Evolutionary conservation across 64 coral and sea anemone species (phyloP).

Genomic region (Porites lutea): DNA sequence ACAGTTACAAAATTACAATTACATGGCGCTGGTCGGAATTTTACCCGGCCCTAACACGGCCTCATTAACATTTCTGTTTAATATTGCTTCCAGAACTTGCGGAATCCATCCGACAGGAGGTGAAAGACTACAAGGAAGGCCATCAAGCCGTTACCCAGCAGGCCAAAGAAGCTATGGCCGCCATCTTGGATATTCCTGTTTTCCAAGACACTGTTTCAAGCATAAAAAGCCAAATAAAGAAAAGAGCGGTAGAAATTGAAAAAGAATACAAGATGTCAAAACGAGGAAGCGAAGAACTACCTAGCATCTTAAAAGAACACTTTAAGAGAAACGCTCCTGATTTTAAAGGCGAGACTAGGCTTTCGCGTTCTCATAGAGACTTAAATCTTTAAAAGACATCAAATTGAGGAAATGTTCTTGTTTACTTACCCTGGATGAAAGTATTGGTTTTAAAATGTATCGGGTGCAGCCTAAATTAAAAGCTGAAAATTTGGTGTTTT

Average conservation of each 20-base stretch:
- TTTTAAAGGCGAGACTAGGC: slow-evolving; percentile 31
- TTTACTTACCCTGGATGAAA: no score
- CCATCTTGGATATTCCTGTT: slow-evolving; percentile 90
- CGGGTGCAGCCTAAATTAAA: no score
- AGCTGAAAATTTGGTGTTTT: no score
- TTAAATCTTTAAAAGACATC: slow-evolving; percentile 27
- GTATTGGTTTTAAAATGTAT: no score
- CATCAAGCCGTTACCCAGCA: slow-evolving; percentile 72
- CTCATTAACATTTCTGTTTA: no score
- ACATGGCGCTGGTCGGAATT: no score
- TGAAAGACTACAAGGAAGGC: slow-evolving; percentile 52
- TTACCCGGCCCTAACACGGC: no score
- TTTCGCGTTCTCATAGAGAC: slow-evolving; percentile 47
- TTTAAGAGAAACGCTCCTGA: slow-evolving; percentile 70
- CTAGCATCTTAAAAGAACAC: slow-evolving; percentile 78
- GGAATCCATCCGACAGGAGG: neutral
- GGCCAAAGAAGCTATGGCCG: slow-evolving; percentile 85
- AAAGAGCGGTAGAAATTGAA: slow-evolving; percentile 80
- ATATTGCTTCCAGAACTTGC: slow-evolving; percentile 11
- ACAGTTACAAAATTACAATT: no score
- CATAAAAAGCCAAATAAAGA: slow-evolving; percentile 86
- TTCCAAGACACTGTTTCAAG: slow-evolving; percentile 71
- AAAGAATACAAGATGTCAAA: slow-evolving; percentile 80
- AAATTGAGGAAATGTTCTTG: no score
- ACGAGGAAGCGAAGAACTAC: slow-evolving; percentile 50